A percentile compares a stretch with the other conserved stretches of the same genome.
Conservation (phyloP, 2,797 vertebrate species). For the Falco berigora region DNA sequence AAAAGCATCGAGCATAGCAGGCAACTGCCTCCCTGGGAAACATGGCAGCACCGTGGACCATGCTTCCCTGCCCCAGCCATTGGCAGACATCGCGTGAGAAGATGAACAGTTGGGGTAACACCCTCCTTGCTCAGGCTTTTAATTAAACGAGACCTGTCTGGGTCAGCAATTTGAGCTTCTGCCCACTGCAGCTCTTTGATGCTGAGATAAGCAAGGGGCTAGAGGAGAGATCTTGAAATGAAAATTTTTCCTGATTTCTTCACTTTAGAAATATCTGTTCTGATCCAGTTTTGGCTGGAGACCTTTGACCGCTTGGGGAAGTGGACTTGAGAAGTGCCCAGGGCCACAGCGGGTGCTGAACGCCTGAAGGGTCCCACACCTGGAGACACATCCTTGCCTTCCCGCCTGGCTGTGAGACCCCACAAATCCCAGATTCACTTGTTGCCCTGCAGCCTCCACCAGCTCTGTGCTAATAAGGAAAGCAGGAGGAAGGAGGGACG, state of each 20-base stretch:
- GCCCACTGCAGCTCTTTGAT: not conserved
- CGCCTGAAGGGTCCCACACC: not conserved
- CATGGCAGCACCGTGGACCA: accelerated
- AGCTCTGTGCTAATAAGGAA: not conserved
- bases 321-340: not conserved
- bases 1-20: not conserved
- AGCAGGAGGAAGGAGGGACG: not conserved
- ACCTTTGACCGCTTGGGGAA: not conserved
- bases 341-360: not conserved
- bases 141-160: not conserved
- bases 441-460: not conserved
- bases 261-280: not conserved
- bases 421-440: not conserved
- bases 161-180: not conserved
- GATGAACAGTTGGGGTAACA: not conserved
- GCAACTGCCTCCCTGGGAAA: not conserved
- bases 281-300: not conserved
- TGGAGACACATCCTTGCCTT: not conserved
- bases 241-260: not conserved
- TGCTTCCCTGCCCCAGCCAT: not conserved
- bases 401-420: not conserved
- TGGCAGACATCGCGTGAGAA: not conserved
- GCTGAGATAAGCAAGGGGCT: not conserved
- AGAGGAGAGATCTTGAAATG: not conserved
- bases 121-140: not conserved